Base-by-base conservation (phyloP, 2,888 invertebrate species). In the Thysanoteuthis rhombus region DNA sequence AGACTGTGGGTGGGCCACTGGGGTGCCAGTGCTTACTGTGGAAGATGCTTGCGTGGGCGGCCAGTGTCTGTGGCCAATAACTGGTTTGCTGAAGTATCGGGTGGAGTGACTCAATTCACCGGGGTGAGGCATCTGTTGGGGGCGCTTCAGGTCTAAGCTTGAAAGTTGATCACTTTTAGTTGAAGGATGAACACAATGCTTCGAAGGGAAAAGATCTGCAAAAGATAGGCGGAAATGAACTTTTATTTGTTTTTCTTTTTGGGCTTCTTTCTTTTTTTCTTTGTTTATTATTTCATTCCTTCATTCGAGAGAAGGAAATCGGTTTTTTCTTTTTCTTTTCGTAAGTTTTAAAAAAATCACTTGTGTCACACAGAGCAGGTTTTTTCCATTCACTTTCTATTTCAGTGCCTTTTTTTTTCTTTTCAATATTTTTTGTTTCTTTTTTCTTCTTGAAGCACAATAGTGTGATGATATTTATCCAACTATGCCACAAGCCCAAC, bases 1-100 rank as follows among this genome's bases (percentile, higher is more conserved):
- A 75, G 75, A 75, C 75, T 75, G 75, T 36, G 75, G 75, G 75
- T 75, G 75, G 75, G n/a, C 36, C 75, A 75, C 75, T 75, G 75
- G n/a, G 75, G 75, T 75, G 75, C 75, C 75, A 75, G 75, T 75
- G 75, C n/a, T 75, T 75, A 75, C 75, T 75, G 75, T 75, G 75
- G 75, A 75, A 75, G 75, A 75, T 75, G 75, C 75, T 75, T 75
- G 75, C 75, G 75, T 75, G 75, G 75, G 75, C 75, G 75, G 75
- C 75, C 75, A 75, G 75, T 75, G n/a, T 75, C 36, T n/a, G 75
- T 75, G 75, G 75, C 75, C 75, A 75, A 75, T n/a, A 75, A 75
- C 75, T 75, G 75, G 75, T 75, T 75, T 75, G 75, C 75, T n/a
- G 75, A 75, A 75, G 52, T 52, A 52, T 52, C 52, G 52, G 52